Base-by-base conservation (phyloP, 2,113 vertebrate species). In the Mustelus asterias region DNA sequence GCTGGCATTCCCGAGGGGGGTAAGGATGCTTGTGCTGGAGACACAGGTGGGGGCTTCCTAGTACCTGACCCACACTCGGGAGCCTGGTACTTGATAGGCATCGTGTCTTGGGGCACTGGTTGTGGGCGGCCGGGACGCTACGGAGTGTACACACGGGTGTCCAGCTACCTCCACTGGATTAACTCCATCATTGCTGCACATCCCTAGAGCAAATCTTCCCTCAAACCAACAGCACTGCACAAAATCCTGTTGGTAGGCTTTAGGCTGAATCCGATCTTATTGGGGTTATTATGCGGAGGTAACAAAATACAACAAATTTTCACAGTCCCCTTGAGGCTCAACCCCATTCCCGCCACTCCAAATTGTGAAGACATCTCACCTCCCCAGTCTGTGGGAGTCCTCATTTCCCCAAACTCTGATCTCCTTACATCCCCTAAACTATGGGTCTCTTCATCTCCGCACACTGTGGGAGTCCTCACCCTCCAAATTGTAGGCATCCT, bases 71-170 rank as follows among this genome's bases (percentile, higher is more conserved):
- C 0, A 0, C 14, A 24, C 0, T 97, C 94, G 0, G 96, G 96
- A 44, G 97, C 0, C 95, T 98, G 98, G 98, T 96, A 97, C 58
- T 97, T 97, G 37, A 97, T 97, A 0, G 98, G 98, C n/a, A 97
- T 98, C 0, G 97, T 98, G n/a, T 98, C 98, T 0, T 98, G 98
- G 98, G 98, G 98, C 89, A 97, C 98, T 0, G 97, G 96, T 20
- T 98, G 98, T 86, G 97, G 96, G 0, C 44, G 67, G 0, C 97
- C 98, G 1, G 98, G 98, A 96, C 98, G 98, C 96, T 98, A 98
- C 0, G 98, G 98, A 58, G 98, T 98, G 96, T 98, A 98, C 96
- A 98, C 98, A 95, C 98, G 98, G 78, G 10, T 98, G 1, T 96
- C 97, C 96, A 97, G 11, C 96, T 98, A 98, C 0, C 1, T 98